A percentile compares a stretch with the other conserved stretches of the same genome.
Conservation (phyloP, 2,113 vertebrate species). For the Psophia crepitans region DNA sequence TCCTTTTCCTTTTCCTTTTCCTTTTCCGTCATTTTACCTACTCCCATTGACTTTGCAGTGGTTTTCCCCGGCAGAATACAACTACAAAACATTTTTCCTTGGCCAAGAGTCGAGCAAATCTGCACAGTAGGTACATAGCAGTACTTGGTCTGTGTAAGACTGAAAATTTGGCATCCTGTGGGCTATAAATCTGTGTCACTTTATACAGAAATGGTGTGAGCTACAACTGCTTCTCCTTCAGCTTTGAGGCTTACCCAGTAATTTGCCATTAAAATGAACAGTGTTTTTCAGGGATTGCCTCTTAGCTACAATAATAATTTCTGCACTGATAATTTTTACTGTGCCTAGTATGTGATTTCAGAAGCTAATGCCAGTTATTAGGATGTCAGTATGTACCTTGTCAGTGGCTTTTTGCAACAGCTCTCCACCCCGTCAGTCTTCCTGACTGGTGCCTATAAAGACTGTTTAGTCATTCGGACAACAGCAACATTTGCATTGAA, state of each 20-base stretch:
- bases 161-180: background rate
- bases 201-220: background rate
- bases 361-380: background rate
- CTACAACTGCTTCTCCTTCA: background rate
- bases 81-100: background rate
- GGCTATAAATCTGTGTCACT: background rate
- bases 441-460: background rate
- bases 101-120: background rate
- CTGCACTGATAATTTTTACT: constrained; percentile 7
- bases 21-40: background rate
- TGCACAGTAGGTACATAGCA: background rate
- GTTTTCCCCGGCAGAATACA: background rate
- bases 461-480: background rate
- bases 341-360: background rate
- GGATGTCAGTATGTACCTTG: background rate
- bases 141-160: background rate
- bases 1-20: background rate
- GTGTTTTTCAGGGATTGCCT: background rate
- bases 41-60: background rate
- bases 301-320: background rate
- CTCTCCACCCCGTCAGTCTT: background rate
- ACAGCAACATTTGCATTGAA: background rate
- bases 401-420: background rate
- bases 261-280: constrained; percentile 23
- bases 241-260: background rate